phyloP scores from a whole-genome alignment of 1,140 invertebrate species.

The Triops cancriformis region DNA sequence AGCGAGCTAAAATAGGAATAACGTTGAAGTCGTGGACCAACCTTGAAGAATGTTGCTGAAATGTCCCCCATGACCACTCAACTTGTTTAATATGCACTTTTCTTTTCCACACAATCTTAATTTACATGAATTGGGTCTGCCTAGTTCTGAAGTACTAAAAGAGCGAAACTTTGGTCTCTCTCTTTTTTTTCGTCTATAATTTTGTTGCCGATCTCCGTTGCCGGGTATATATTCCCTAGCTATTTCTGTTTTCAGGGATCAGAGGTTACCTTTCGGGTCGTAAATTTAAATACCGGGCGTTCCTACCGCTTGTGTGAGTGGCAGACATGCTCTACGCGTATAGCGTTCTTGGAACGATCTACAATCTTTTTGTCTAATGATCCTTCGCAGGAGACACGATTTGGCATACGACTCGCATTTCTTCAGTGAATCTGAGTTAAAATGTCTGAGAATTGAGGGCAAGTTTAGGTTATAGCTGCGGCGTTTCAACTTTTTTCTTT shows the following conservation, averaged over 20 bases:
- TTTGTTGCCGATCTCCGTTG: not conserved
- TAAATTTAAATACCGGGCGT: not conserved
- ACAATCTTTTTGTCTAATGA: not conserved
- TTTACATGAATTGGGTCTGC: not conserved
- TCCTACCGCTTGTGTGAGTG: not conserved
- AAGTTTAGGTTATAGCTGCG: too few relatives aligned
- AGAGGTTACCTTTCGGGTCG: not conserved
- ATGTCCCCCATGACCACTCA: not conserved
- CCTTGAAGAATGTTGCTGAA: not conserved
- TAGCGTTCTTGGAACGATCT: not conserved
- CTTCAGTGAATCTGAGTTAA: not conserved
- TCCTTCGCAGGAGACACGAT: not conserved
- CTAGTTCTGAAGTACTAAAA: not conserved
- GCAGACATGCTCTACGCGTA: not conserved
- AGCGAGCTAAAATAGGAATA: too few relatives aligned
- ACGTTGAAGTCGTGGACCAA: not conserved
- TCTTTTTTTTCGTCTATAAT: not conserved
- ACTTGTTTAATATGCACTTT: not conserved
- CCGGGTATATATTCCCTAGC: not conserved
- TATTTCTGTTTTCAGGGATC: slow-evolving; percentile 6
- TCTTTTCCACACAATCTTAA: not conserved
- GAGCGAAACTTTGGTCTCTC: not conserved
- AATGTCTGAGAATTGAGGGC: not conserved
- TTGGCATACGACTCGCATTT: slow-evolving; percentile 7
- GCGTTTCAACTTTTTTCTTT: too few relatives aligned